Conservation (phyloP, 2,888 invertebrate genomes). For the Syrphus vitripennis region DNA sequence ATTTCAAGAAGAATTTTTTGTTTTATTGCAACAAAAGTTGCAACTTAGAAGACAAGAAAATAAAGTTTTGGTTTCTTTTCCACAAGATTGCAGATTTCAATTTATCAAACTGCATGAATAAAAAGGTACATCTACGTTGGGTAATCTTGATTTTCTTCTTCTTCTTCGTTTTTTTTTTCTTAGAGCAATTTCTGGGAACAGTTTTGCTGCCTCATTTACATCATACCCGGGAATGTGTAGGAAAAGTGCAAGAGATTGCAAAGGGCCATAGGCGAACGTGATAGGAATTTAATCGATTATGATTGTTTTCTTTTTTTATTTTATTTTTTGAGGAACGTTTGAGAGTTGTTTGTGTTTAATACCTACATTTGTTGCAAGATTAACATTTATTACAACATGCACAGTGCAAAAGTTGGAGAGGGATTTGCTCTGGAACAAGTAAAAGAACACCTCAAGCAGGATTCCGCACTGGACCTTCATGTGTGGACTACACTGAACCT, state of each 20-base stretch:
- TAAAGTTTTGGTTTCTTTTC: slow-evolving; percentile 27
- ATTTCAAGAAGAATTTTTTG: slow-evolving; percentile 42
- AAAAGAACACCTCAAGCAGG: no score
- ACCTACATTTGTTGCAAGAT: neutral
- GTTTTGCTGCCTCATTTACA: slow-evolving; percentile 14
- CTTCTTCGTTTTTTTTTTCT: no score
- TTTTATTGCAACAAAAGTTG: slow-evolving; percentile 25
- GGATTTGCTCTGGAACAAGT: no score
- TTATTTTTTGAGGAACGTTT: neutral
- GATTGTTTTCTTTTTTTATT: neutral
- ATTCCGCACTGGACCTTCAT: no score
- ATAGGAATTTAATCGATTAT: neutral
- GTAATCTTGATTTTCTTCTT: slow-evolving; percentile 1
- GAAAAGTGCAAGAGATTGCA: neutral
- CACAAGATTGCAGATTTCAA: slow-evolving; percentile 36
- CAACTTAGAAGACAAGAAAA: slow-evolving; percentile 18
- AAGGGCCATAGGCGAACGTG: neutral
- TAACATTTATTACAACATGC: neutral
- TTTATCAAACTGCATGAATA: slow-evolving; percentile 26
- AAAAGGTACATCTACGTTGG: neutral
- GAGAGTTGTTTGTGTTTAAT: neutral
- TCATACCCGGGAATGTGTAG: neutral
- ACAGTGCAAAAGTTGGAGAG: no score
- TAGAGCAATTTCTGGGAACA: neutral
- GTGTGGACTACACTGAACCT: no score